phyloP scores from a whole-genome alignment of 2,797 vertebrate genomes.

The Nothura maculosa region DNA sequence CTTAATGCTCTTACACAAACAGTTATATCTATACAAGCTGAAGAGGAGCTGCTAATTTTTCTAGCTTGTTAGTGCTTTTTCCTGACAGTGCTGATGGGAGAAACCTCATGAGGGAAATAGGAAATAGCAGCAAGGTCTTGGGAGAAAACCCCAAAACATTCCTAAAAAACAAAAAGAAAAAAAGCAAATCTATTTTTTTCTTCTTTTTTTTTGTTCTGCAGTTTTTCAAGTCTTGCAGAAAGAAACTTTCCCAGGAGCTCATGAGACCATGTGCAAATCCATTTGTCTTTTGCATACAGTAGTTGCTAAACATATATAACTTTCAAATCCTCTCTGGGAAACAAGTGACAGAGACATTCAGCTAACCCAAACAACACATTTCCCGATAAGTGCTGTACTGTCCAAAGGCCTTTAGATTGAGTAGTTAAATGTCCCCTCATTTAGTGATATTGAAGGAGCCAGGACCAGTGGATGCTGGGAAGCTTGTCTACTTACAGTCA shows the following conservation, averaged over 20 bases:
- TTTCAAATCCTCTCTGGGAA: constrained; percentile 57
- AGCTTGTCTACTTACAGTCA: constrained; percentile 42
- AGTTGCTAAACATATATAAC: constrained; percentile 34
- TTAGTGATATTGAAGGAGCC: constrained; percentile 1
- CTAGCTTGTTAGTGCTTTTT: background rate
- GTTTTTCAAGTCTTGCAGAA: constrained; percentile 22
- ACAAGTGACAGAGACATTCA: constrained; percentile 53
- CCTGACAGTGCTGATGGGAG: background rate
- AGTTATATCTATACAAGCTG: background rate
- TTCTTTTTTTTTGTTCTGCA: background rate
- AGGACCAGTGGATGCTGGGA: constrained; percentile 7
- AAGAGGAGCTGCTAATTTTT: background rate
- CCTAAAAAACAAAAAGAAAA: background rate
- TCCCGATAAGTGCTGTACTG: constrained; percentile 35
- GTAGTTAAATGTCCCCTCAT: background rate
- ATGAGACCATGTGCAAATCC: constrained; percentile 20
- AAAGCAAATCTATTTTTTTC: background rate
- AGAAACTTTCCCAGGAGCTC: constrained; percentile 41
- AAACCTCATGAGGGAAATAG: background rate
- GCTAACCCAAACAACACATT: constrained; percentile 66
- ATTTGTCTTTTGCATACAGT: constrained; percentile 45
- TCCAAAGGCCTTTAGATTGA: constrained; percentile 20
- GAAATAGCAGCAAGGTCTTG: background rate
- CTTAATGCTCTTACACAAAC: background rate
- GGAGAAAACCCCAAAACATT: background rate